Conservation (phyloP, 2,888 invertebrate genomes). For the Platerodrilus igneus region DNA sequence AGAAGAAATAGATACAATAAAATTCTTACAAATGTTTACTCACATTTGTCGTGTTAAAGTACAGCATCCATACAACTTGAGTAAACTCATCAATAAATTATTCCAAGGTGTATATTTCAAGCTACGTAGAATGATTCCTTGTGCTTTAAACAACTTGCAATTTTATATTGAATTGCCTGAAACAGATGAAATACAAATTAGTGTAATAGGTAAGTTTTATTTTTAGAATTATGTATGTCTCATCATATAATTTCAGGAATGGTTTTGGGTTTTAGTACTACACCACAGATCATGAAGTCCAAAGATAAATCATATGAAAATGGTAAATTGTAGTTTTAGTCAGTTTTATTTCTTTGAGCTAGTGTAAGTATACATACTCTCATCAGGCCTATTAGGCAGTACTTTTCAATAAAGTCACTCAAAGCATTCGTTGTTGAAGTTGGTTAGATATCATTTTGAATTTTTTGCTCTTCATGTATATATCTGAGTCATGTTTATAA, state of each 20-base stretch:
- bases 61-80: slow-evolving; percentile 47
- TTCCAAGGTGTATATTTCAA: slow-evolving; percentile 82
- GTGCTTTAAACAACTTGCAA: slow-evolving; percentile 74
- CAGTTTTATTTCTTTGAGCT: too few species aligned
- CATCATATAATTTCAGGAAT: slow-evolving; percentile 56
- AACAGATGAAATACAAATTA: slow-evolving; percentile 64
- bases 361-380: too few species aligned
- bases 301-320: too few species aligned
- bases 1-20: slow-evolving; percentile 61
- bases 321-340: too few species aligned
- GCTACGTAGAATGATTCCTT: slow-evolving; percentile 80
- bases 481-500: too few species aligned
- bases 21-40: slow-evolving; percentile 77
- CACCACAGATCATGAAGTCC: too few species aligned
- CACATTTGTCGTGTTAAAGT: slow-evolving; percentile 73
- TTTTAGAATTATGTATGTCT: slow-evolving; percentile 3
- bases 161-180: slow-evolving; percentile 86
- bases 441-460: too few species aligned
- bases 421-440: too few species aligned
- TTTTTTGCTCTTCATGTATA: too few species aligned
- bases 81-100: slow-evolving; percentile 54
- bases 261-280: slow-evolving; percentile 69
- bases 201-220: slow-evolving; percentile 50
- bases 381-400: too few species aligned
- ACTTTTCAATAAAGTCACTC: too few species aligned